Evolutionary conservation across 2,888 invertebrate species (phyloP).

Genomic region (Protonemura montana): DNA sequence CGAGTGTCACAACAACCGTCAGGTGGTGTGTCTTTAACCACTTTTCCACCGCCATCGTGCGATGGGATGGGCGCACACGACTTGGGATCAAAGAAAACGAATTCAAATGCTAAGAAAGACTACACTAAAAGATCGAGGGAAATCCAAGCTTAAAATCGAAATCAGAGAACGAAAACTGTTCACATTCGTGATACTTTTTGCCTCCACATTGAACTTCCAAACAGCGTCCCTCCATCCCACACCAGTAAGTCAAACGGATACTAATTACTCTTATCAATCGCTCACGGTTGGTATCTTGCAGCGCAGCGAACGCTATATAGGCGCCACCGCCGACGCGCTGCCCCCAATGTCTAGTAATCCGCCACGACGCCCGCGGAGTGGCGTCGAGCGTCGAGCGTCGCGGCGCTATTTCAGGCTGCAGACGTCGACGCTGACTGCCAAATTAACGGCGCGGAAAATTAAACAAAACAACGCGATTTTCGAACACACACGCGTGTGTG

Average conservation of each 20-base stretch:
- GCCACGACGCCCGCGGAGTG: too few species aligned
- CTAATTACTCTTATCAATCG: neutral
- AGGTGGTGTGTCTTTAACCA: neutral
- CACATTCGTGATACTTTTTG: neutral
- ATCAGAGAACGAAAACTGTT: neutral
- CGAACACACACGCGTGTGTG: conserved; percentile 1
- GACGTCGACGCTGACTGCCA: conserved; percentile 23
- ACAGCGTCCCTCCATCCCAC: neutral
- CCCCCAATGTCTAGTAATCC: neutral
- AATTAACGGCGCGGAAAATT: conserved; percentile 36
- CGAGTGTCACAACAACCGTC: neutral
- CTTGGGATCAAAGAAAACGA: neutral
- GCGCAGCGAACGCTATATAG: neutral
- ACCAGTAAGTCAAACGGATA: neutral
- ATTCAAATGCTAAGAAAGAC: neutral
- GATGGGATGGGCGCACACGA: neutral
- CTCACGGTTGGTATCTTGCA: neutral
- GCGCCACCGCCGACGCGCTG: neutral
- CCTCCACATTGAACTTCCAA: neutral
- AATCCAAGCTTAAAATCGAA: neutral
- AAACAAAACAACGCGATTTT: conserved; percentile 36
- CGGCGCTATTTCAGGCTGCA: conserved; percentile 33
- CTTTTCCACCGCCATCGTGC: neutral
- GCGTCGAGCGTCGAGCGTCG: neutral
- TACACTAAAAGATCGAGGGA: neutral